phyloP scores from a whole-genome alignment of 2,888 invertebrate genomes.

The Pseudococcus viburni region DNA sequence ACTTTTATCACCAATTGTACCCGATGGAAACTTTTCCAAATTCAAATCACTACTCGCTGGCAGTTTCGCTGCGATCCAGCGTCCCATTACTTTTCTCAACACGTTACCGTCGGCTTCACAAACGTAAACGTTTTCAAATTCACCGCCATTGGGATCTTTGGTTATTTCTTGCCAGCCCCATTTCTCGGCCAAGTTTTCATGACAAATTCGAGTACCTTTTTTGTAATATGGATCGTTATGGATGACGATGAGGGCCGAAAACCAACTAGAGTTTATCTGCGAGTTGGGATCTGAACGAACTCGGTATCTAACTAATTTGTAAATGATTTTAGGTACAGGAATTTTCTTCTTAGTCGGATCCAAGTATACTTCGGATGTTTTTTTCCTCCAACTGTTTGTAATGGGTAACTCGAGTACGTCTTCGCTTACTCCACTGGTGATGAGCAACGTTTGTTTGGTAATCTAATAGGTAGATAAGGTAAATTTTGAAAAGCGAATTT shows the following conservation, averaged over 20 bases:
- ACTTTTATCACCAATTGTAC: background rate
- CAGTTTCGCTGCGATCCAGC: background rate
- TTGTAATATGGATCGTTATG: conserved; percentile 5
- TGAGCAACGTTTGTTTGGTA: background rate
- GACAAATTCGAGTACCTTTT: background rate
- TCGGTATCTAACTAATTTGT: background rate
- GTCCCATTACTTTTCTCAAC: background rate
- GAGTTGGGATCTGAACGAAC: no score
- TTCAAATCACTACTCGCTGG: background rate
- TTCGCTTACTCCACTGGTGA: background rate
- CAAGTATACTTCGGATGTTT: background rate
- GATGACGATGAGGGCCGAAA: background rate
- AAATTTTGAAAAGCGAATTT: background rate
- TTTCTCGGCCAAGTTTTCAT: background rate
- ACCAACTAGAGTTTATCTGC: background rate
- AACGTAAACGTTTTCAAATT: background rate
- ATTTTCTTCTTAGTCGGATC: background rate
- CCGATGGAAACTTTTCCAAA: background rate
- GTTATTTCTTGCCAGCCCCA: background rate
- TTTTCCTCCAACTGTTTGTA: background rate
- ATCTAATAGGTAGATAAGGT: background rate
- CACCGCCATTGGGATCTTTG: background rate
- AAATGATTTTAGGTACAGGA: background rate
- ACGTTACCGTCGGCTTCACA: background rate
- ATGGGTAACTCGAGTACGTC: background rate